Evolutionary conservation across 2,113 vertebrate genomes (phyloP), one percentile per base, ranked within the genome.

Genomic region (Sakesphorus luctuosus): DNA sequence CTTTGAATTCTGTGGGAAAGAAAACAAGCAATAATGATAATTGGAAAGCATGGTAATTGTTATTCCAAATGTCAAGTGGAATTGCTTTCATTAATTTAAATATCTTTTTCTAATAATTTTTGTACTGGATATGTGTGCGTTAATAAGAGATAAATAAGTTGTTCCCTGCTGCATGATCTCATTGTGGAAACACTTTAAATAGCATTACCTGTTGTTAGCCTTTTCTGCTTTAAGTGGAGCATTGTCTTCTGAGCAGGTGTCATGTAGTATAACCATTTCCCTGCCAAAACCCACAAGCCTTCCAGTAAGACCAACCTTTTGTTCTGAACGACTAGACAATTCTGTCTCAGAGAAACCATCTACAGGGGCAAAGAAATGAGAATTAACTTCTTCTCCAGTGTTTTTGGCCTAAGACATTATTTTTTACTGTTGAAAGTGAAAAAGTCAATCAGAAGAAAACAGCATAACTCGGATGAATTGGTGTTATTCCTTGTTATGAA

Each of bases 21-120:
- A 96, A 96, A 91, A 91, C 63, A 89, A 91, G 82, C 71, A 76
- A 26, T 82, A 93, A 89, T 52, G 49, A 66, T 93, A 94, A 90
- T 89, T 89, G 49, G 56, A 68, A 90, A 85, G 40, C 44, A 61
- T 49, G 49, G 69, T 92, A 90, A 91, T 90, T 90, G 88, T 95
- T 93, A 79, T 91, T 49, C n/a, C 46, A 93, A 96, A 91, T 95
- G 87, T 90, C 84, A 94, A 92, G 91, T 90, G 84, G 47, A 40
- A 83, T 93, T 85, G 66, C 29, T 78, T 85, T 56, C 44, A 87
- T 89, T 94, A 87, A 82, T 91, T 89, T 74, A 89, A 94, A 89
- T 75, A 89, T 38, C 26, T 81, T 94, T 94, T 94, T 58, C 46
- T 83, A 53, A 49, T 82, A 44, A 23, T 69, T 95, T 91, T 87